Base-by-base conservation (phyloP, 2,888 invertebrate genomes). In the Brachylomia viminalis region DNA sequence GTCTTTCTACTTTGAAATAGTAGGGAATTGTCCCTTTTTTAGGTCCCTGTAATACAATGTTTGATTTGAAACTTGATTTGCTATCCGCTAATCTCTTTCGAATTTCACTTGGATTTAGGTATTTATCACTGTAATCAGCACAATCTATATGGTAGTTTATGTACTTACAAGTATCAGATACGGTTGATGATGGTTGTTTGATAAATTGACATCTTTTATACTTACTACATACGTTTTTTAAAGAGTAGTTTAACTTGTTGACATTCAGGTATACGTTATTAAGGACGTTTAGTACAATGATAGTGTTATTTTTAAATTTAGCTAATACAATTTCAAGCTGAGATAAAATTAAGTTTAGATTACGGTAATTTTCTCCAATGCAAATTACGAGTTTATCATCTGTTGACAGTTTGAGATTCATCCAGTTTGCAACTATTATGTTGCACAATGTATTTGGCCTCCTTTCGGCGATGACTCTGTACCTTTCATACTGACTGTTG, bases 131-230 rank as follows among this genome's bases (percentile, higher is more conserved):
- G 38, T 69, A 75, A 15, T 69, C 66, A 62, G 0, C 8, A 64
- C 69, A 69, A 47, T 75, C 75, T 38, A 56, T 64, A 47, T 11
- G 0, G 7, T 38, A 75, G 52, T 65, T 70, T 6, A 65, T 27
- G 45, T 45, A 62, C 20, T 45, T 52, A 62, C 68, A 62, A 11
- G 68, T 68, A 45, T 74, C 62, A 8, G 62, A 62, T 15, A 62
- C 0, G 15, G n/a, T 8, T 27, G n/a, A 30, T 27, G 5, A 3
- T 6, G 17, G 27, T 65, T 47, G 64, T 10, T 47, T 47, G 30
- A 47, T 4, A 58, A 75, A 75, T 4, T 75, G 45, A 30, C 56
- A 75, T 27, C 56, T 75, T 69, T 75, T 64, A 75, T 58, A n/a
- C n/a, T n/a, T 45, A 27, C 20, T 33, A 75, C 64, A 69, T 15